A percentile compares a stretch with the other conserved stretches of the same genome.
Evolutionary conservation across 2,888 invertebrate genomes (phyloP).

Genomic region (Orthonevra nobilis): DNA sequence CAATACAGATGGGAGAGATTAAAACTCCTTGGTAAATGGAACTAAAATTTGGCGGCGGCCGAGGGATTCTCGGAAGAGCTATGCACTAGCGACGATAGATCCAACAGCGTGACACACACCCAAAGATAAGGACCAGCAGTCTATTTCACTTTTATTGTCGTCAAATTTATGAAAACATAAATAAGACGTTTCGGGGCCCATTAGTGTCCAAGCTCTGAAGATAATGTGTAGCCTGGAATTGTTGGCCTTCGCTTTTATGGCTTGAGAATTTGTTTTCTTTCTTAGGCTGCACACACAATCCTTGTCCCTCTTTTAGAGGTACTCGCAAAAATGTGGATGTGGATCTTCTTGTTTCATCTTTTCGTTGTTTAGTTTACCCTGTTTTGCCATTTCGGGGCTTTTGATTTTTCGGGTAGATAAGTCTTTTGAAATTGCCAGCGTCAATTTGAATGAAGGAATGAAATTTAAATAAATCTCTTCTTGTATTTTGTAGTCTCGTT

Average conservation of each 20-base stretch:
- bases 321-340: no score
- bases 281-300: conserved; percentile 27
- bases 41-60: conserved; percentile 30
- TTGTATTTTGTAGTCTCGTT: no score
- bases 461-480: no score
- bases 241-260: conserved; percentile 38
- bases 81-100: not conserved
- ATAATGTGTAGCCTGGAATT: conserved; percentile 36
- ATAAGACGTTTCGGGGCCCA: conserved; percentile 61
- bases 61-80: not conserved
- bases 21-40: conserved; percentile 4
- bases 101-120: conserved; percentile 18
- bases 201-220: conserved; percentile 58
- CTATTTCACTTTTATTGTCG: conserved; percentile 67
- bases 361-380: no score
- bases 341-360: no score
- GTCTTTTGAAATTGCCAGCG: no score
- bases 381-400: no score
- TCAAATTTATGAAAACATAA: conserved; percentile 70
- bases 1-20: not conserved
- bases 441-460: no score
- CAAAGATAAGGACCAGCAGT: conserved; percentile 43
- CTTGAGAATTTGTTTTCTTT: conserved; percentile 55
- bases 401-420: no score
- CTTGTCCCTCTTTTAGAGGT: no score